phyloP scores from a whole-genome alignment of 1,140 invertebrate species.

The Rhizoglyphus robini region DNA sequence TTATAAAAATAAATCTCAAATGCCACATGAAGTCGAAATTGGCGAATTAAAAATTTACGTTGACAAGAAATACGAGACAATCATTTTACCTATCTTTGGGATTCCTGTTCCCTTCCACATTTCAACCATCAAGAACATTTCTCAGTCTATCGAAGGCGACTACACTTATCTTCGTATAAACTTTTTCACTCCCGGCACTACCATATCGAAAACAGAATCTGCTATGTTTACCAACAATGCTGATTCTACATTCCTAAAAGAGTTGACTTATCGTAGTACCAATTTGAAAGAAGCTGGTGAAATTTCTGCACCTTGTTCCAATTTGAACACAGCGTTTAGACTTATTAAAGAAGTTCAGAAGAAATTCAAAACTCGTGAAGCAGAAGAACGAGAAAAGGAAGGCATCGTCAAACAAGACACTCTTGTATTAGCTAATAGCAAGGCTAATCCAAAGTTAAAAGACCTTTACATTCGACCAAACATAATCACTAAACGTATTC shows the following conservation, averaged over 20 bases:
- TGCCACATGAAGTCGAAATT: conserved; percentile 85
- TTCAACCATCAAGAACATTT: conserved; percentile 97
- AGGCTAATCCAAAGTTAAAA: conserved; percentile 95
- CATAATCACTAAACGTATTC: conserved; percentile 92
- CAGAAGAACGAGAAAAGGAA: conserved; percentile 96
- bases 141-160: conserved; percentile 94
- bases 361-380: conserved; percentile 92
- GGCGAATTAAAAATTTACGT: conserved; percentile 89
- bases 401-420: conserved; percentile 94
- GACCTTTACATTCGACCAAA: conserved; percentile 97
- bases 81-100: conserved; percentile 91
- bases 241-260: conserved; percentile 93
- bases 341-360: conserved; percentile 99
- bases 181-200: conserved; percentile 94
- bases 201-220: conserved; percentile 80
- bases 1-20: conserved; percentile 78
- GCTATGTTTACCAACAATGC: conserved; percentile 68
- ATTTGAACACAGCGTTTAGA: conserved; percentile 88
- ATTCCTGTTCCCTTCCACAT: conserved; percentile 95
- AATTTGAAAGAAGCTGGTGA: conserved; percentile 97
- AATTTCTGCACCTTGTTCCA: conserved; percentile 81
- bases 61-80: conserved; percentile 91
- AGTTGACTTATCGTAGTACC: conserved; percentile 97
- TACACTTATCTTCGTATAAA: conserved; percentile 98
- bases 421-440: conserved; percentile 82